A percentile compares a stretch with the other conserved stretches of the same genome.
phyloP scores from a whole-genome alignment of 2,113 vertebrate species.

The Phyllostomus hastatus region DNA sequence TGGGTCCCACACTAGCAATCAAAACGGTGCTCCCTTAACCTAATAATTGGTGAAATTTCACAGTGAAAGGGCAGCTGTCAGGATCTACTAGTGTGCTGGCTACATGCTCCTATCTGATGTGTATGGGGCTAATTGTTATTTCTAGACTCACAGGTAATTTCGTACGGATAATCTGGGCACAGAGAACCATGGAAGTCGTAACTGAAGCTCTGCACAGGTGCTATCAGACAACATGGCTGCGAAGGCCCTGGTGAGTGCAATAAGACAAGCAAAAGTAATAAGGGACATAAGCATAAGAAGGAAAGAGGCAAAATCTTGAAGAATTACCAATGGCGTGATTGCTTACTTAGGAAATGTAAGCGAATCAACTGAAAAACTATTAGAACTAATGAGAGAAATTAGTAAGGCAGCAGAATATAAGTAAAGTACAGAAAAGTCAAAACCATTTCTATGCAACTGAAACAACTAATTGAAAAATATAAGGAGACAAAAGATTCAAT shows the following conservation, averaged over 20 bases:
- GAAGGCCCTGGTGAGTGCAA: neutral
- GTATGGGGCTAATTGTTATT: neutral
- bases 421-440: neutral
- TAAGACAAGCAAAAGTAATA: neutral
- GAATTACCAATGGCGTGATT: neutral
- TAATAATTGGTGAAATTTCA: neutral
- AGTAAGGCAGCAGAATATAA: neutral
- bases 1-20: neutral
- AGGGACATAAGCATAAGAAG: neutral
- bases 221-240: neutral
- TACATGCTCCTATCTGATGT: neutral
- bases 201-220: neutral
- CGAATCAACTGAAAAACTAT: neutral
- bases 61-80: neutral
- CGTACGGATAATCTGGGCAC: neutral
- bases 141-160: slow-evolving; percentile 12
- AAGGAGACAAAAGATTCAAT: neutral
- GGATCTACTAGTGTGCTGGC: neutral
- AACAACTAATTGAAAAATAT: neutral
- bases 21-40: neutral
- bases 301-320: neutral
- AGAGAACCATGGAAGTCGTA: neutral
- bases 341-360: slow-evolving; percentile 15
- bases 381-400: neutral
- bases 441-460: neutral